Evolutionary conservation across 1,140 invertebrate genomes (phyloP), one percentile per base, ranked within the genome.

Genomic region (Leptinotarsa lineolata): DNA sequence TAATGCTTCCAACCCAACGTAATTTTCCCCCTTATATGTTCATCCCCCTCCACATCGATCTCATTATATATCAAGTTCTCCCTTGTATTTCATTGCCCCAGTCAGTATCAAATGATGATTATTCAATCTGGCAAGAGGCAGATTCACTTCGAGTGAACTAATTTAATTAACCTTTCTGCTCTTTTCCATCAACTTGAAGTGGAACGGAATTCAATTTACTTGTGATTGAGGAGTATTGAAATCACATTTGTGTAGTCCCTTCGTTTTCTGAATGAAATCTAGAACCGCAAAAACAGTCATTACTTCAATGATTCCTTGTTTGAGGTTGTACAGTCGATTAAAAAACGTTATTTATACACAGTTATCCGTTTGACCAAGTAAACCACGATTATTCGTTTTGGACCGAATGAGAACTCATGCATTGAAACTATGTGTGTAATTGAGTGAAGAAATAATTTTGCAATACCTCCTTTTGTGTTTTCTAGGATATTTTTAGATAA

Each of bases 121-220:
- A 54, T 54, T 54, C 30, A 39, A 54, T 54, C 48, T 5, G 15
- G 48, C 4, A 54, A 54, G 15, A 54, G 16, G 48, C 15, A 54
- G 48, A 18, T 54, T 16, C n/a, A 54, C 48, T 54, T 54, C 48
- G 48, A 54, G 48, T n/a, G 48, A 54, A 54, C 48, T 54, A 54
- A 54, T 54, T 54, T 54, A 15, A 54, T 54, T 54, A 54, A 54
- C 48, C 30, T 39, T 39, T 39, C 30, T 39, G 30, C 30, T 39
- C 30, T 54, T 54, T 54, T 54, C 48, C 48, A 54, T 54, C 48
- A 54, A 54, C 15, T 54, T 54, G 48, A 54, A 54, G 48, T 54
- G 15, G 48, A 54, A 18, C 15, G 48, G 48, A 54, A 54, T 54
- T 54, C n/a, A 54, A 54, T 54, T 54, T 15, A 16, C 15, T 18